These are phyloP conservation scores for Brenthis hecate DNA, from an alignment of 2,888 invertebrate species.

Conservation along the genomic window DNA sequence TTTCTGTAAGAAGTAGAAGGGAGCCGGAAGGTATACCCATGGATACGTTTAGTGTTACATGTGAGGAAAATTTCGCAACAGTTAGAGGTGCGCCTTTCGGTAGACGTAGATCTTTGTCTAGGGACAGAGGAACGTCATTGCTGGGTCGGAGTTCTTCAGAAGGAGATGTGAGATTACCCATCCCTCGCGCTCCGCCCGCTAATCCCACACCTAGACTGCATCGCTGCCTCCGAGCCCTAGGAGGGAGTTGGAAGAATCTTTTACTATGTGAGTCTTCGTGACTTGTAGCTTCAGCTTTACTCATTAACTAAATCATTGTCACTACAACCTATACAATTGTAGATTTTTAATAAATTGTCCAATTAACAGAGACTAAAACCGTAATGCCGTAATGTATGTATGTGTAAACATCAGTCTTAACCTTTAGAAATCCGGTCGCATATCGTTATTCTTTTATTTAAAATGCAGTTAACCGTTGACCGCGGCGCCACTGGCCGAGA, in stretches of 20 bases:
- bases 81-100: constrained; percentile 74
- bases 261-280: constrained; percentile 86
- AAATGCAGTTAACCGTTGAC: constrained; percentile 68
- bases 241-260: constrained; percentile 91
- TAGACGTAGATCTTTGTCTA: constrained; percentile 71
- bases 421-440: constrained; percentile 61
- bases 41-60: constrained; percentile 66
- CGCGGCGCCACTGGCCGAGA: constrained; percentile 58
- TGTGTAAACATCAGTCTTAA: constrained; percentile 57
- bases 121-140: constrained; percentile 77
- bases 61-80: constrained; percentile 71
- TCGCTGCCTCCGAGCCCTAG: constrained; percentile 88
- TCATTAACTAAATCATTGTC: constrained; percentile 44
- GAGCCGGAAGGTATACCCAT: constrained; percentile 70
- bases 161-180: constrained; percentile 83
- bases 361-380: constrained; percentile 57
- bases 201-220: constrained; percentile 80
- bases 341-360: constrained; percentile 50
- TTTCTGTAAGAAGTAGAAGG: constrained; percentile 68
- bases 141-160: constrained; percentile 87
- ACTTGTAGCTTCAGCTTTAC: constrained; percentile 51
- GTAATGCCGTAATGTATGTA: constrained; percentile 52
- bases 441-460: constrained; percentile 68
- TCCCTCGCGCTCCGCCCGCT: constrained; percentile 65
- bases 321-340: constrained; percentile 21